These are phyloP conservation scores for Macropus fuliginosus DNA, from an alignment of 2,797 vertebrate species.

Conservation along the genomic window DNA sequence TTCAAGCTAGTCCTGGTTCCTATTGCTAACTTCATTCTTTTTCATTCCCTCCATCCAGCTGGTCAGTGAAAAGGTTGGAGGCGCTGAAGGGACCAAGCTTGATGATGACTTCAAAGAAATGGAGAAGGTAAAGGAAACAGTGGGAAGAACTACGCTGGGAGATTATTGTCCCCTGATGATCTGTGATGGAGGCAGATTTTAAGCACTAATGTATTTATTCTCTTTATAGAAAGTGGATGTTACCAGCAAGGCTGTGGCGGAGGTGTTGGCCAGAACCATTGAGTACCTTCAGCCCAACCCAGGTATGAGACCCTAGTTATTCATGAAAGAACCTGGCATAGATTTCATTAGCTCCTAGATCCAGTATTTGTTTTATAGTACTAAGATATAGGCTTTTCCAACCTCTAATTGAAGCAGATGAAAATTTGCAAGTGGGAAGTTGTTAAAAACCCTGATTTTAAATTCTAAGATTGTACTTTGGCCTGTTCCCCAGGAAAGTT, in stretches of 20 bases:
- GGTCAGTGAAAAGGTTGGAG: constrained; percentile 99
- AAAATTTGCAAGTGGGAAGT: not conserved
- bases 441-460: not conserved
- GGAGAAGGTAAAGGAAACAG: constrained; percentile 91
- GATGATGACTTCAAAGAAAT: constrained; percentile 99
- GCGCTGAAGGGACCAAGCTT: constrained; percentile 98
- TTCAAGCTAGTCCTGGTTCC: not conserved
- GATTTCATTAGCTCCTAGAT: not conserved
- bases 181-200: not conserved
- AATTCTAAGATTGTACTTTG: not conserved
- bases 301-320: constrained; percentile 84
- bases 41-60: constrained; percentile 85
- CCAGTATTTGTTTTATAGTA: not conserved
- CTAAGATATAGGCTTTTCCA: not conserved
- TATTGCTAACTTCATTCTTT: not conserved
- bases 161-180: not conserved
- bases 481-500: not conserved
- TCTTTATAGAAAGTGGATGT: constrained; percentile 95
- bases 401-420: not conserved
- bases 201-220: not conserved
- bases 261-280: constrained; percentile 96
- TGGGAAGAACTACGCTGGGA: not conserved
- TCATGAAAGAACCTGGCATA: not conserved
- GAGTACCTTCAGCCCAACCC: constrained; percentile 99
- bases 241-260: constrained; percentile 96